Evolutionary conservation across 2,113 vertebrate genomes (phyloP).

Genomic region (Macquaria australasica): DNA sequence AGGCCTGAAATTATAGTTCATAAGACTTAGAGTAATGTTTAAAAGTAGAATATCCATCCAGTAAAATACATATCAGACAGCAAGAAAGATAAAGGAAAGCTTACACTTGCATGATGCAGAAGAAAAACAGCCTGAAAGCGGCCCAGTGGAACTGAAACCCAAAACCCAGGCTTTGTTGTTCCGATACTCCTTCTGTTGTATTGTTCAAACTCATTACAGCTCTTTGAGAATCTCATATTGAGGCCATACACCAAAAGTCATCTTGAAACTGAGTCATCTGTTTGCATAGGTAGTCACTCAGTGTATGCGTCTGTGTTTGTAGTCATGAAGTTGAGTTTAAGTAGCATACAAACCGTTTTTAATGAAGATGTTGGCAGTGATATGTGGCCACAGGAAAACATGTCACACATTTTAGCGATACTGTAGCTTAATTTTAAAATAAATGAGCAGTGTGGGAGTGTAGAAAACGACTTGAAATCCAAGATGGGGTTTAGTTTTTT

Average conservation of each 20-base stretch:
- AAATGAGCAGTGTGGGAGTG: background rate
- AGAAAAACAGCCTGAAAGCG: background rate
- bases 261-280: background rate
- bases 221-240: background rate
- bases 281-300: background rate
- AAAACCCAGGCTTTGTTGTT: background rate
- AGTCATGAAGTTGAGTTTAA: background rate
- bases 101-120: too few species aligned
- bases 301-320: background rate
- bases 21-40: background rate
- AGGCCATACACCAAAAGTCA: background rate
- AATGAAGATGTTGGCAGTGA: too few species aligned
- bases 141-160: background rate
- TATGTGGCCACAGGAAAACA: background rate
- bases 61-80: background rate
- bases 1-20: constrained; percentile 25
- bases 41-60: background rate
- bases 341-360: background rate
- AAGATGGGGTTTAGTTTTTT: background rate
- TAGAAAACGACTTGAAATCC: constrained; percentile 8
- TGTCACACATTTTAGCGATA: background rate
- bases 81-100: background rate
- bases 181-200: background rate
- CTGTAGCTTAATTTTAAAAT: background rate
- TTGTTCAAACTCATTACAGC: background rate